Conservation (phyloP, 2,888 invertebrate genomes). For the Conus canariensis region DNA sequence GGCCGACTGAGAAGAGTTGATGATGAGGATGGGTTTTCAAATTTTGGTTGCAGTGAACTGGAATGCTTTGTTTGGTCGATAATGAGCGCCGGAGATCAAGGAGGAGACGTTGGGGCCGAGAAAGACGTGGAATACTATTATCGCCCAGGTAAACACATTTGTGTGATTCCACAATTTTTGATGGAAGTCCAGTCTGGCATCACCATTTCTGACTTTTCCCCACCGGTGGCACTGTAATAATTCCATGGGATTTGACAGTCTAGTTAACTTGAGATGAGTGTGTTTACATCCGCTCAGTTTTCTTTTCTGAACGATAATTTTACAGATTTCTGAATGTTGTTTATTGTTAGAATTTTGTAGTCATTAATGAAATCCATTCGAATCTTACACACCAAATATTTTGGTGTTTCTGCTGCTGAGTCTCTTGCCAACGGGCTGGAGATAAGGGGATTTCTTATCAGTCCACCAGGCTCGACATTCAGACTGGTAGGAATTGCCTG, state of each 20-base stretch:
- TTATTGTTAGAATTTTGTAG: not conserved
- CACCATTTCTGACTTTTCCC: slow-evolving; percentile 36
- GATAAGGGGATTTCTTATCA: slow-evolving; percentile 20
- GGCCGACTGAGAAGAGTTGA: slow-evolving; percentile 63
- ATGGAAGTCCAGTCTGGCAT: slow-evolving; percentile 43
- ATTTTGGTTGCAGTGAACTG: slow-evolving; percentile 55
- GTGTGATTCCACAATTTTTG: slow-evolving; percentile 23
- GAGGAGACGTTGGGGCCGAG: slow-evolving; percentile 69
- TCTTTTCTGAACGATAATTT: not conserved
- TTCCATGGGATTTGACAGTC: not conserved
- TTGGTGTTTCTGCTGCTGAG: not conserved
- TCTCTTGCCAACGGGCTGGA: not conserved
- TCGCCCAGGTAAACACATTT: slow-evolving; percentile 64
- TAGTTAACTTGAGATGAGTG: not conserved
- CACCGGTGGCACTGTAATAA: slow-evolving; percentile 40
- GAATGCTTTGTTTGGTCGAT: slow-evolving; percentile 53
- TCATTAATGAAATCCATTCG: too few relatives aligned
- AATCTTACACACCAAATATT: not conserved
- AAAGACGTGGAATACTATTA: slow-evolving; percentile 73
- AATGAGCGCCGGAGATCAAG: slow-evolving; percentile 71
- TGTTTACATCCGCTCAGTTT: not conserved
- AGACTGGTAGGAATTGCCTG: not conserved
- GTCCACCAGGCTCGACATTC: not conserved
- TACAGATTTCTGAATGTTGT: not conserved
- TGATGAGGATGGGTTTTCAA: slow-evolving; percentile 55